Evolutionary conservation across 2,113 vertebrate genomes (phyloP).

Genomic region (Mobula hypostoma): DNA sequence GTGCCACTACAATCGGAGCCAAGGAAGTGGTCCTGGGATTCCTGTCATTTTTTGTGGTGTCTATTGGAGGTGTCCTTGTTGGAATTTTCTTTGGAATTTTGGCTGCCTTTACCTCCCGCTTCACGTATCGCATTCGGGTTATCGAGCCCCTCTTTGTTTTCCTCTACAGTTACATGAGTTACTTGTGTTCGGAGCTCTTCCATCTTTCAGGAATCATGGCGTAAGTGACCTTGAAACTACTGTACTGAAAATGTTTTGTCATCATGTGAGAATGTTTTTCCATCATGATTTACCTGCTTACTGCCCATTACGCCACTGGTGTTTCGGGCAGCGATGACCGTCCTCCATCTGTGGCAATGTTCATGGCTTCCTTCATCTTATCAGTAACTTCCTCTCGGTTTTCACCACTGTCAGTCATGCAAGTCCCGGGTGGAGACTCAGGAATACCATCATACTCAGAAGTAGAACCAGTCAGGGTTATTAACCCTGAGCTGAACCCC

Average conservation of each 20-base stretch:
- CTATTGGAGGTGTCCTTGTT: conserved; percentile 80
- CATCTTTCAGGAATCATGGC: conserved; percentile 98
- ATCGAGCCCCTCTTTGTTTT: conserved; percentile 98
- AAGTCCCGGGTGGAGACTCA: too few relatives aligned
- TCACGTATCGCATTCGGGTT: conserved; percentile 87
- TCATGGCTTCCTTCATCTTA: too few relatives aligned
- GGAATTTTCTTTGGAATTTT: conserved; percentile 85
- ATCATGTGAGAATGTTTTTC: background rate
- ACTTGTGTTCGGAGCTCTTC: conserved; percentile 89
- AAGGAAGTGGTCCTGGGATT: conserved; percentile 75
- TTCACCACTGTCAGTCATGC: too few relatives aligned
- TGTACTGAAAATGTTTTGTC: background rate
- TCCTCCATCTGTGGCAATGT: too few relatives aligned
- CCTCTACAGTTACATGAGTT: conserved; percentile 98
- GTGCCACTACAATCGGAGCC: conserved; percentile 58
- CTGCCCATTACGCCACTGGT: too few relatives aligned
- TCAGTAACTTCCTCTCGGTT: too few relatives aligned
- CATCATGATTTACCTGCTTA: too few relatives aligned
- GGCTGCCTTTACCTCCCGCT: conserved; percentile 89
- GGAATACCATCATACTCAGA: too few relatives aligned
- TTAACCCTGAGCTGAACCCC: too few relatives aligned
- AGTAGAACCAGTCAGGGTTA: too few relatives aligned
- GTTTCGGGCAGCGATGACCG: too few relatives aligned
- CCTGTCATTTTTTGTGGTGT: conserved; percentile 87
- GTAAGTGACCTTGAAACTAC: conserved; percentile 62